Base-by-base conservation (phyloP, 1,140 invertebrate species). In the Uloborus diversus region DNA sequence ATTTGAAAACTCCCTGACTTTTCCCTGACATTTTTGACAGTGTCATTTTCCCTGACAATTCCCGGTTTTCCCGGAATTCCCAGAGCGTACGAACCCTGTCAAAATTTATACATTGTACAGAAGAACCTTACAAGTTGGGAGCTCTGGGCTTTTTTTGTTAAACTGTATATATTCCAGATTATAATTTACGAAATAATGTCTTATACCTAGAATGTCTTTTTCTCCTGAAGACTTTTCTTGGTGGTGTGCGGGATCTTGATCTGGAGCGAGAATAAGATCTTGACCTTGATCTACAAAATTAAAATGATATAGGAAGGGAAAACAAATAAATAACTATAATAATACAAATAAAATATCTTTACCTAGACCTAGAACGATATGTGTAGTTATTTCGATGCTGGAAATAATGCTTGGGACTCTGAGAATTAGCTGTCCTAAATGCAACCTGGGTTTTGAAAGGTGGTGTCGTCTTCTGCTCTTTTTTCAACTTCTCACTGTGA, bases 401-500 rank as follows among this genome's bases (percentile, higher is more conserved):
- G 30, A 37, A 57, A 28, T 57, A 33, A n/a, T 42, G 25, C 20
- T 47, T 66, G 17, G 23, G 9, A 13, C 23, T 47, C 3, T 20
- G 17, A 27, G 33, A 33, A 25, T n/a, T 33, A 23, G 4, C 11
- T 3, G 9, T 30, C 23, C 4, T 27, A 13, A 28, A 47, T 47
- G 23, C 1, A 37, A 13, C 25, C 37, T 27, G 23, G 7, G 13
- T 47, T 49, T 23, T 42, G 28, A 35, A 14, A 33, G 9, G 7
- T 11, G 25, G 14, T 25, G 28, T 35, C 2, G 23, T 64, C 32
- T 47, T 59, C 27, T 62, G 25, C 30, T 70, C 30, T 7, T 13
- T 73, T 56, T 75, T 51, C 33, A 75, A n/a, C 35, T 64, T 81
- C 20, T 81, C 70, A 47, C 79, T 81, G 30, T 75, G 69, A 28